Evolutionary conservation across 2,888 invertebrate genomes (phyloP).

Genomic region (Zelleria hepariella): DNA sequence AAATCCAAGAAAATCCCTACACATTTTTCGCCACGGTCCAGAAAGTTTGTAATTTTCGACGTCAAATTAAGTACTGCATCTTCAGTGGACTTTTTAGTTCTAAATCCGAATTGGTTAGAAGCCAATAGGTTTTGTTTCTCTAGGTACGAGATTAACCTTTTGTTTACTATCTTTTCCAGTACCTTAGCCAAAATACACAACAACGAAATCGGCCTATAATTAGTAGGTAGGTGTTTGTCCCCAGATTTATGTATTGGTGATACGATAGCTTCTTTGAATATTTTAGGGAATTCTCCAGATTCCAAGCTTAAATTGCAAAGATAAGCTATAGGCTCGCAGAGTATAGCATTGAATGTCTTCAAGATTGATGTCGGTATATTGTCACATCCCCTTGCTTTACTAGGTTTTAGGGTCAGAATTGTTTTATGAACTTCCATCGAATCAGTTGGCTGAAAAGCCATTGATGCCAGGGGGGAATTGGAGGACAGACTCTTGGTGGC

Average conservation of each 20-base stretch:
- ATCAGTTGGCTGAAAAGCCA: background rate
- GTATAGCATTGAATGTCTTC: background rate
- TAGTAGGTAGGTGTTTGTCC: background rate
- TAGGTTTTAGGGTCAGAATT: background rate
- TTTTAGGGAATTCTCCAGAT: background rate
- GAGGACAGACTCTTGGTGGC: background rate
- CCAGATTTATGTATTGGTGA: background rate
- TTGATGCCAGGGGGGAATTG: background rate
- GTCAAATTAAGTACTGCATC: constrained; percentile 4
- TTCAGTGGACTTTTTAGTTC: constrained; percentile 4
- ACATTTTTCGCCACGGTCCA: background rate
- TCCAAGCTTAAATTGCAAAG: background rate
- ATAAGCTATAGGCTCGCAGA: background rate
- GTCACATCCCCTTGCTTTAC: background rate
- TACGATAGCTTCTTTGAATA: background rate
- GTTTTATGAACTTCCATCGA: background rate
- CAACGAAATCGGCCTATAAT: constrained; percentile 1
- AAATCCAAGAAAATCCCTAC: background rate
- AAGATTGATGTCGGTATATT: background rate
- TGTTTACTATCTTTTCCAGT: constrained; percentile 2
- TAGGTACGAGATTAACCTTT: background rate
- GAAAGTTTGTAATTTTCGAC: background rate
- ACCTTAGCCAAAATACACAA: background rate
- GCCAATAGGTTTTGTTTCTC: background rate
- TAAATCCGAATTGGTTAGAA: constrained; percentile 8